Percentiles rank a stretch among this genome's conserved stretches.
Conservation (phyloP, 2,113 vertebrate genomes). For the Ctenodactylus gundi region DNA sequence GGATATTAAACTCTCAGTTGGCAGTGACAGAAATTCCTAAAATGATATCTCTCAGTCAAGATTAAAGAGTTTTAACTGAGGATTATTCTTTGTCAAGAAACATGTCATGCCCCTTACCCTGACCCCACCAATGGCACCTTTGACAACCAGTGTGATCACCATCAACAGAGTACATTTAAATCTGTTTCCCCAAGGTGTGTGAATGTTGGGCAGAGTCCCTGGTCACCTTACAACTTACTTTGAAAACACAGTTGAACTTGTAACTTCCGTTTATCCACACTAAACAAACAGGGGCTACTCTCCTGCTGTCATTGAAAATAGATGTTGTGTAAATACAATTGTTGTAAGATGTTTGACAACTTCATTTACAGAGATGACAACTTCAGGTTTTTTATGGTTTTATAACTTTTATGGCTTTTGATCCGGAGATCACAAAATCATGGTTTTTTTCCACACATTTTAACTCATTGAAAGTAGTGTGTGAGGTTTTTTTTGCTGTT, state of each 20-base stretch:
- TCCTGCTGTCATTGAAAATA: background rate
- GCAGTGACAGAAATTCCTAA: constrained; percentile 32
- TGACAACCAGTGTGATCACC: constrained; percentile 10
- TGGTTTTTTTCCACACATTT: background rate
- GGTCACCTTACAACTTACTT: constrained; percentile 26
- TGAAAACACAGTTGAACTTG: background rate
- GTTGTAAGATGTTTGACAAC: background rate
- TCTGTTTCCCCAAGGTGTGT: background rate
- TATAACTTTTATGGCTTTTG: background rate
- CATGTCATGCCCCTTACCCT: too few species aligned
- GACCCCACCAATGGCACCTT: background rate
- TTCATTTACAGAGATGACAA: background rate
- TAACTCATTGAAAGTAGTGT: background rate
- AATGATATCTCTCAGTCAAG: constrained; percentile 24
- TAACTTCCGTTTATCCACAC: background rate
- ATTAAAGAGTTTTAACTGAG: constrained; percentile 32
- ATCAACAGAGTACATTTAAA: background rate
- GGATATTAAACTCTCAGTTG: constrained; percentile 33
- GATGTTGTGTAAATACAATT: background rate
- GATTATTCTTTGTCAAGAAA: constrained; percentile 37
- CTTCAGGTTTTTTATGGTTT: constrained; percentile 10
- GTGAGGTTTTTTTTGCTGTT: background rate
- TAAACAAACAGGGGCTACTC: constrained; percentile 12
- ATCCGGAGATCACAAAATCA: background rate
- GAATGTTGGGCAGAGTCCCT: background rate